phyloP scores from a whole-genome alignment of 2,888 invertebrate genomes.

The Noctua janthe region DNA sequence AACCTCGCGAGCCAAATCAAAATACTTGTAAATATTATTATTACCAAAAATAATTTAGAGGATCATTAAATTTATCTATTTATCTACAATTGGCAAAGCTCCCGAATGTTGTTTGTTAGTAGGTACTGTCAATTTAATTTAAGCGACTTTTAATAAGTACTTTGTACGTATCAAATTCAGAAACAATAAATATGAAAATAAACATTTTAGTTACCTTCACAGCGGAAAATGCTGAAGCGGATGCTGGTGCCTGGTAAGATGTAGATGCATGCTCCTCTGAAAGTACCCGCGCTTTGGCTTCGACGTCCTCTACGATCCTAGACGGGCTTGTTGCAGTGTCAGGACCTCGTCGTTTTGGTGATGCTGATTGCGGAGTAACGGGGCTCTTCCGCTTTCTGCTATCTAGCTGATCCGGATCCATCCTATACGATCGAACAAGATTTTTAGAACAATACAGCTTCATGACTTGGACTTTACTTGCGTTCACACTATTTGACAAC shows the following conservation, averaged over 20 bases:
- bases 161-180: too few species aligned
- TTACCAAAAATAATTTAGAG: too few species aligned
- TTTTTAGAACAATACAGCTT: neutral
- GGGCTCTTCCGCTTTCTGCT: neutral
- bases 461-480: neutral
- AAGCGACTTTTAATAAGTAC: too few species aligned
- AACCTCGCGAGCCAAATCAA: too few species aligned
- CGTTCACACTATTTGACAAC: too few species aligned
- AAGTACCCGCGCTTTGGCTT: neutral
- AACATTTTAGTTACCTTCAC: neutral
- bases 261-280: neutral
- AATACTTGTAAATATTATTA: too few species aligned
- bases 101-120: too few species aligned
- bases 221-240: neutral
- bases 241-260: neutral
- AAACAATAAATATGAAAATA: neutral
- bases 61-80: too few species aligned
- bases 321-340: neutral
- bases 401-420: neutral
- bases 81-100: too few species aligned
- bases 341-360: neutral
- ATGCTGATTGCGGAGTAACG: neutral
- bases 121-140: too few species aligned
- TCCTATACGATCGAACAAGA: neutral
- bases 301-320: neutral